phyloP scores from a whole-genome alignment of 2,888 invertebrate genomes.

The Thera obeliscata region DNA sequence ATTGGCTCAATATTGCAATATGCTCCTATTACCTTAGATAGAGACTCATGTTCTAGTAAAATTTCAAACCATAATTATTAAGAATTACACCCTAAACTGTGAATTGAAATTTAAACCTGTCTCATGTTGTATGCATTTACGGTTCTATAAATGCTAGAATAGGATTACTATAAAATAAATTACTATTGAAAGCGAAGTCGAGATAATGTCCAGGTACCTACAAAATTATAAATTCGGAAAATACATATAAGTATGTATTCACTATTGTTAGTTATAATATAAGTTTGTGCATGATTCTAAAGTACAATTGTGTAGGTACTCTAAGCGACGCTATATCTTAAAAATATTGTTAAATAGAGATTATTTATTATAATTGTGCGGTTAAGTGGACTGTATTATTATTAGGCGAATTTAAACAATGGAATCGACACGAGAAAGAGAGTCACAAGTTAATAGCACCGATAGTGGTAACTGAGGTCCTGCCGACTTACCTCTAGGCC shows the following conservation, averaged over 20 bases:
- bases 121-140: not conserved
- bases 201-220: constrained; percentile 47
- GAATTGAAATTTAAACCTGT: too few relatives aligned
- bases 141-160: constrained; percentile 10
- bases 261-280: constrained; percentile 53
- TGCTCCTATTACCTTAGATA: too few relatives aligned
- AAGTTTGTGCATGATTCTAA: constrained; percentile 67
- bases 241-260: constrained; percentile 47
- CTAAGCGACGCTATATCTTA: constrained; percentile 64
- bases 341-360: constrained; percentile 74
- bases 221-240: constrained; percentile 50
- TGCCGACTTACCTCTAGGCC: too few relatives aligned
- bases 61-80: too few relatives aligned
- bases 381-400: too few relatives aligned
- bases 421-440: too few relatives aligned
- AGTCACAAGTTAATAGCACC: too few relatives aligned
- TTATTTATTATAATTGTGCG: constrained; percentile 64
- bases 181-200: constrained; percentile 44
- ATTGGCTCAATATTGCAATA: too few relatives aligned
- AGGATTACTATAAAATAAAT: constrained; percentile 7
- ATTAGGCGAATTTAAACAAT: too few relatives aligned
- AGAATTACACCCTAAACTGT: too few relatives aligned
- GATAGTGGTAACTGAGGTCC: too few relatives aligned
- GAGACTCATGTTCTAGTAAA: too few relatives aligned
- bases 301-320: constrained; percentile 66